phyloP scores from a whole-genome alignment of 2,888 invertebrate genomes.

The Eupithecia abbreviata region DNA sequence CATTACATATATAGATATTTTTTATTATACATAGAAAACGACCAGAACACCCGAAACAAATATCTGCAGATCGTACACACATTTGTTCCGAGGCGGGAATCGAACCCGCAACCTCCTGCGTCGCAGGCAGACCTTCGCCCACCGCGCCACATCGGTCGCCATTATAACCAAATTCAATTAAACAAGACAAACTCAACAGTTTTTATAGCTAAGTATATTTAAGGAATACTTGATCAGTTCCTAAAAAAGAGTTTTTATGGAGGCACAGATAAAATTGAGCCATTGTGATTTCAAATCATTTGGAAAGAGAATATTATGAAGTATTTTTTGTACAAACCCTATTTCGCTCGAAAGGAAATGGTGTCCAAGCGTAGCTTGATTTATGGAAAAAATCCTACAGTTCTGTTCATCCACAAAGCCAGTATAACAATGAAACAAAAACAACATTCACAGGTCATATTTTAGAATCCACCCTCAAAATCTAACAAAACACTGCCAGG shows the following conservation, averaged over 20 bases:
- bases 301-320: neutral
- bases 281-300: conserved; percentile 18
- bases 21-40: no score
- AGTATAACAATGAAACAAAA: neutral
- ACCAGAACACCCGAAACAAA: no score
- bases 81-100: no score
- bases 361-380: neutral
- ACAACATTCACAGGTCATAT: neutral
- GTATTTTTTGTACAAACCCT: neutral
- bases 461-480: neutral
- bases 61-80: no score
- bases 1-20: no score
- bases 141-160: no score
- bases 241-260: conserved; percentile 12
- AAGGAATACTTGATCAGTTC: neutral
- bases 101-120: no score
- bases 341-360: neutral
- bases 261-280: conserved; percentile 10
- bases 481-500: neutral
- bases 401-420: neutral
- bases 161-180: no score
- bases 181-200: neutral
- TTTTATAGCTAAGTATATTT: neutral
- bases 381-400: neutral
- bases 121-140: no score